Base-by-base conservation (phyloP, 2,888 invertebrate species). In the Cybosia mesomella region DNA sequence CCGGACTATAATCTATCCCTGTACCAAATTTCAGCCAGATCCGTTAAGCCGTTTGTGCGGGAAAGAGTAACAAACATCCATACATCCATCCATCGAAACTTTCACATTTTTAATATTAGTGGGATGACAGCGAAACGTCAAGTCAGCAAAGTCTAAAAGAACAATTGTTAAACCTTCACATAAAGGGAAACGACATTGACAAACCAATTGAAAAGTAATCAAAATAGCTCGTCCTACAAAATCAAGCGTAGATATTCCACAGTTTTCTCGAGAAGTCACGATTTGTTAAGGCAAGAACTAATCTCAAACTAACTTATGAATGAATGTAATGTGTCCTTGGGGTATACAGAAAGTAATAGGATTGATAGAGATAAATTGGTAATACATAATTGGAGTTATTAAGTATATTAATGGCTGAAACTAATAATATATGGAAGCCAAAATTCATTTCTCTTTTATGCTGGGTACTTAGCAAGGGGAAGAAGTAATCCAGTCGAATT, bases 271-370 rank as follows among this genome's bases (percentile, higher is more conserved):
- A 58, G 58, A 58, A 28, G 15, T 58, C n/a, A n/a, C 32, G 32
- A 32, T n/a, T 28, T n/a, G 10, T 32, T 58, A 10, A 9, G 3
- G n/a, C 18, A 58, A 58, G 58, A 58, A 58, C 58, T 58, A 55
- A 32, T 58, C 54, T 22, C 58, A 2, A 28, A 58, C 58, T 34
- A 58, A 34, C 28, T 58, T 58, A 18, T 58, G 58, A 58, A 58
- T 18, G 10, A 58, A 58, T 28, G n/a, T 34, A 34, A 32, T 58
- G n/a, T 58, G 32, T 32, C 58, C 32, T 58, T n/a, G 8, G 58
- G 28, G 28, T n/a, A n/a, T 32, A 58, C n/a, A n/a, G 10, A 32
- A 10, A 34, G 28, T 58, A 34, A 58, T 34, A 32, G n/a, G 32
- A 32, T 0, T 32, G 58, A 18, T 9, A 9, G 32, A 58, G 32